Evolutionary conservation across 2,113 vertebrate genomes (phyloP).

Genomic region (Acinonyx jubatus): DNA sequence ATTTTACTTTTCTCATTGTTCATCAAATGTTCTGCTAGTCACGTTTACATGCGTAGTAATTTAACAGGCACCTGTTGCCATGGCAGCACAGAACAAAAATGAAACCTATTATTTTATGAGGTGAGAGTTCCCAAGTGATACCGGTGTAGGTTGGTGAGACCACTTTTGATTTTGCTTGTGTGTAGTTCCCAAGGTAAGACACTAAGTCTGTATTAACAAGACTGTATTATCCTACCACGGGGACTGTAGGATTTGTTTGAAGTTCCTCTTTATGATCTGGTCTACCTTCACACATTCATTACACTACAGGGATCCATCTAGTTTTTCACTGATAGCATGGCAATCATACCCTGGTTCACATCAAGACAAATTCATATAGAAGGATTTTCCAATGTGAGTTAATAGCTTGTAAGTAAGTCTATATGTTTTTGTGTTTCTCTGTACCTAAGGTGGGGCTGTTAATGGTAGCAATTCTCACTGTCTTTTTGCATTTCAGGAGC

Average conservation of each 20-base stretch:
- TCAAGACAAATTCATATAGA: background rate
- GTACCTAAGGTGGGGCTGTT: background rate
- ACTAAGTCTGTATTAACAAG: background rate
- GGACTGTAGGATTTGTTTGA: background rate
- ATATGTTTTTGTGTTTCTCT: background rate
- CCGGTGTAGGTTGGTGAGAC: background rate
- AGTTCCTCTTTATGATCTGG: background rate
- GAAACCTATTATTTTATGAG: constrained; percentile 25
- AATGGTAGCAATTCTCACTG: background rate
- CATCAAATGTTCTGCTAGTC: background rate
- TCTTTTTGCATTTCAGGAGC: background rate
- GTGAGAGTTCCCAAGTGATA: background rate
- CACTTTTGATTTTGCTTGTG: background rate
- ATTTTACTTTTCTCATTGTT: background rate
- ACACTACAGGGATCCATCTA: background rate
- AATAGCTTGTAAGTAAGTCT: background rate
- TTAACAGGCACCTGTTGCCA: constrained; percentile 18
- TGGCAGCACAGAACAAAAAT: constrained; percentile 23
- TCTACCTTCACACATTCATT: background rate
- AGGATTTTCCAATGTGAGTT: background rate
- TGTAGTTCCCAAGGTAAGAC: background rate
- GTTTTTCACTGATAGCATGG: background rate
- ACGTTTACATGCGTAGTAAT: background rate
- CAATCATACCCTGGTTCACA: background rate
- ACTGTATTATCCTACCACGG: too few relatives aligned